These are phyloP conservation scores for Andrena marginata DNA, from an alignment of 2,888 invertebrate species.

Conservation along the genomic window DNA sequence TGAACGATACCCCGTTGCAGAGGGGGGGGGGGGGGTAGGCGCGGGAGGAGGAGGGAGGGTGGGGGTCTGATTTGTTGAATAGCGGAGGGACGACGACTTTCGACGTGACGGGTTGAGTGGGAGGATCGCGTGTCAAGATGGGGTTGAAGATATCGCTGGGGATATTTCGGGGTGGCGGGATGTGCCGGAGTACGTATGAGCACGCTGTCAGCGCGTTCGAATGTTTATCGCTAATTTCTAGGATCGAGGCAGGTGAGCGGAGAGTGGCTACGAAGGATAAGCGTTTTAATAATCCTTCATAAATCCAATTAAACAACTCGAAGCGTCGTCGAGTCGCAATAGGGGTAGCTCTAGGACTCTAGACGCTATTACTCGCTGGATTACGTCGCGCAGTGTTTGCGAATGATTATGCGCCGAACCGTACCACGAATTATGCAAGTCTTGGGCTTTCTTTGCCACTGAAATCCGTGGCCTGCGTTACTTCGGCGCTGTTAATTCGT, in stretches of 20 bases:
- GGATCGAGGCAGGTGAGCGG: background rate
- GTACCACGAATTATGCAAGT: background rate
- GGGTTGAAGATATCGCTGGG: background rate
- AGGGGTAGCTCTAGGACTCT: constrained; percentile 8
- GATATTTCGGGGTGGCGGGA: background rate
- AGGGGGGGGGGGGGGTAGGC: background rate
- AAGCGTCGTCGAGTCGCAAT: constrained; percentile 43
- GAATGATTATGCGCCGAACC: constrained; percentile 30
- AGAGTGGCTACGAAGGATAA: constrained; percentile 48
- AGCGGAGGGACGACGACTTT: background rate
- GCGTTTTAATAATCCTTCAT: constrained; percentile 57
- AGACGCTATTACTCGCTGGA: constrained; percentile 18
- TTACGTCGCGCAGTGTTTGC: constrained; percentile 20
- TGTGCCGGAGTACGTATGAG: too few species aligned
- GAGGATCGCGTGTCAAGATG: background rate
- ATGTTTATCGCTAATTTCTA: background rate
- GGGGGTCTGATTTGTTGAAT: background rate
- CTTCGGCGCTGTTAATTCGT: too few species aligned
- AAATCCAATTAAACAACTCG: constrained; percentile 59
- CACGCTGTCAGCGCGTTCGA: background rate
- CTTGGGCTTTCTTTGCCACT: background rate
- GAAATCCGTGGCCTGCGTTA: background rate
- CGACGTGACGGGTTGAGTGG: background rate
- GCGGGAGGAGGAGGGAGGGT: background rate
- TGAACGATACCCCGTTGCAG: background rate